Percentiles rank a stretch among this genome's conserved stretches.
phyloP scores from a whole-genome alignment of 2,888 invertebrate genomes.

The Leptopilina syphax region DNA sequence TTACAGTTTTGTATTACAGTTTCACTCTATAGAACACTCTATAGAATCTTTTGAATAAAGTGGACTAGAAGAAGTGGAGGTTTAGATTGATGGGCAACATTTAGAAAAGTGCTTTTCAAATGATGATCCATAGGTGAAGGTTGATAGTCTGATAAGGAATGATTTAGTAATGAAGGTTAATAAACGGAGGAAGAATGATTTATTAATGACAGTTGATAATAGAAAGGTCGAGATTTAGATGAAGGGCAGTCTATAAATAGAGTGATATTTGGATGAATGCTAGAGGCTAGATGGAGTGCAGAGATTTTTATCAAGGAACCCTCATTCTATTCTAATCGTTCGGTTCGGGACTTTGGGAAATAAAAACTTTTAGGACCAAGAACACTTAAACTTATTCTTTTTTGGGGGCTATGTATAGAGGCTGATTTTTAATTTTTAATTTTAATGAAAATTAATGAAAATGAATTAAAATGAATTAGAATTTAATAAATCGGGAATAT shows the following conservation, averaged over 20 bases:
- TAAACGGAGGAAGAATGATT: not conserved
- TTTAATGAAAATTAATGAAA: too few relatives aligned
- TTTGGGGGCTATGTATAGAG: too few relatives aligned
- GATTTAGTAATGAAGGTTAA: constrained; percentile 5
- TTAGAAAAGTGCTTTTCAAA: not conserved
- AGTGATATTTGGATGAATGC: not conserved
- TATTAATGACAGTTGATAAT: not conserved
- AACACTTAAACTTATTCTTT: too few relatives aligned
- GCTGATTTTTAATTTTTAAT: too few relatives aligned
- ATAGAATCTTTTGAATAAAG: too few relatives aligned
- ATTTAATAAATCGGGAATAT: too few relatives aligned
- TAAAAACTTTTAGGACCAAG: too few relatives aligned
- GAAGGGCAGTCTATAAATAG: not conserved
- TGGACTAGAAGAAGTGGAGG: not conserved
- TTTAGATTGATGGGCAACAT: too few relatives aligned
- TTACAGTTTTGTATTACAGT: too few relatives aligned
- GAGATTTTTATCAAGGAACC: constrained; percentile 3
- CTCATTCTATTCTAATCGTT: constrained; percentile 35
- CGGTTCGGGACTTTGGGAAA: not conserved
- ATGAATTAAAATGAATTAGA: too few relatives aligned
- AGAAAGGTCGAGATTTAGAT: not conserved
- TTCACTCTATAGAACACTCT: too few relatives aligned
- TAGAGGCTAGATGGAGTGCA: too few relatives aligned
- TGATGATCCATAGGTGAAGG: not conserved
- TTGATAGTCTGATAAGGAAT: constrained; percentile 2